Conservation (phyloP, 2,888 invertebrate genomes). For the Folsomia manolachei region DNA sequence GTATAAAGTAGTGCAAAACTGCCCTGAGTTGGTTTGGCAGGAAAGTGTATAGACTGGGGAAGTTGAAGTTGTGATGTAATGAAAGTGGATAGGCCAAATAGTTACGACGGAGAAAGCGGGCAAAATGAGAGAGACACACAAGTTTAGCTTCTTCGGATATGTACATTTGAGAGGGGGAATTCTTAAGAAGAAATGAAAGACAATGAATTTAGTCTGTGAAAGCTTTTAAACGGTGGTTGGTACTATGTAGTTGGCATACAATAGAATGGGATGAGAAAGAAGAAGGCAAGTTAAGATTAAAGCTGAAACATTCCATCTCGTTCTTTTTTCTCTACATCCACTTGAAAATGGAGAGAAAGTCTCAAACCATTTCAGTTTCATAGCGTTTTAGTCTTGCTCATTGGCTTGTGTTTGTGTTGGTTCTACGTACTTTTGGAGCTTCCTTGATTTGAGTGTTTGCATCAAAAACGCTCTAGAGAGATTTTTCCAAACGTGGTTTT, state of each 20-base stretch:
- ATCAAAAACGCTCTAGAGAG: conserved; percentile 14
- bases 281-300: too few relatives aligned
- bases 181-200: conserved; percentile 17
- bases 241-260: too few relatives aligned
- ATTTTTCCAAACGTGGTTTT: background rate
- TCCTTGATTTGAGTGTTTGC: background rate
- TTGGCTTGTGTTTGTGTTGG: background rate
- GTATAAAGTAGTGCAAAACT: background rate
- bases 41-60: too few relatives aligned
- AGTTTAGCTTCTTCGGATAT: background rate
- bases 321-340: too few relatives aligned
- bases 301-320: too few relatives aligned
- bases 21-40: background rate
- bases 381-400: background rate
- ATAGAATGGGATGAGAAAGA: too few relatives aligned
- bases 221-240: conserved; percentile 34
- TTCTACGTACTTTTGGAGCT: background rate
- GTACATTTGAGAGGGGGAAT: background rate
- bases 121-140: background rate
- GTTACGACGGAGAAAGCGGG: background rate
- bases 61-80: background rate
- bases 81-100: background rate
- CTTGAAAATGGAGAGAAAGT: background rate
- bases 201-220: conserved; percentile 31
- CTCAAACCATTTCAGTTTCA: background rate